Evolutionary conservation across 2,888 invertebrate genomes (phyloP), one percentile per base, ranked within the genome.

Genomic region (Tethea ocularis): DNA sequence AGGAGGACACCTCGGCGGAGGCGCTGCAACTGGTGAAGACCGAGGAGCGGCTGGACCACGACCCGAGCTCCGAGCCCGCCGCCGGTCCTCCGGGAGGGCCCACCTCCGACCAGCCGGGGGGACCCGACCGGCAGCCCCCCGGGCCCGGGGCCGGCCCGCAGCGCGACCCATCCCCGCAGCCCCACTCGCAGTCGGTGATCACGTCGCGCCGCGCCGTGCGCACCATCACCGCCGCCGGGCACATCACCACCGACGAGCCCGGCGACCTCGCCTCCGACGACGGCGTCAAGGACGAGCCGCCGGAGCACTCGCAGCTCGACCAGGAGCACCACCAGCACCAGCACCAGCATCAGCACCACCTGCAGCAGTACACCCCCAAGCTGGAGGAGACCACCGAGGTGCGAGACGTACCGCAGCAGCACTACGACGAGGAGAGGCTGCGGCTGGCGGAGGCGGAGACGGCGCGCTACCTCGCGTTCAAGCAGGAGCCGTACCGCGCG

Each of bases 201-300:
- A 94, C 94, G 13, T 88, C 93, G 29, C 90, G 94, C 11, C 91
- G 94, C 58, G 91, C 92, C 63, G 88, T 94, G 56, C 89, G 95
- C 56, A 95, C 95, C 33, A 95, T 95, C 73, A 95, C 95, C 23
- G 90, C 95, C 11, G 91, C 95, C 52, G 95, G 95, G 2, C 94
- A 94, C 76, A 95, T 95, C 62, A 94, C 92, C 36, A 87, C 80
- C 38, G 80, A 77, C 33, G 83, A 79, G 54, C 61, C 62, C 11
- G 62, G 68, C 5, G 80, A 83, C 58, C 72, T 78, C 57, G 68
- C 72, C 15, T 57, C 68, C 52, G 91, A 89, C 57, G 88, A 87
- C 10, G 86, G 86, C 52, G 87, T 89, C 22, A 91, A 93, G 68
- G 87, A 89, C 69, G 91, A 92, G 70, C 87, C 90, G 0, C 83